Conservation (phyloP, 2,113 vertebrate species). For the Equus quagga region DNA sequence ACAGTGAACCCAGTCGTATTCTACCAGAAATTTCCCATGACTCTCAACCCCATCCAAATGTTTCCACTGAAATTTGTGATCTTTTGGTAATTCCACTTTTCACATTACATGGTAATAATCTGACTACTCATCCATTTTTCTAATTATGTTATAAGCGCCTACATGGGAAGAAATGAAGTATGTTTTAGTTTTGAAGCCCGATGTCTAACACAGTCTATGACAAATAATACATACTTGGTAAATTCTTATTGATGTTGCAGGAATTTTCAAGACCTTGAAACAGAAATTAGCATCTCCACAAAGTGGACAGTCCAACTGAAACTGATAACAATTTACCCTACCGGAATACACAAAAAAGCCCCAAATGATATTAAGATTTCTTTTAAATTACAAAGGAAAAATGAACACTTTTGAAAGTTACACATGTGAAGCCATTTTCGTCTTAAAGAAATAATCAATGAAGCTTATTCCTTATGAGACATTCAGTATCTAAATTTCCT, state of each 20-base stretch:
- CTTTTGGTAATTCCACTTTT: not conserved
- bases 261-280: not conserved
- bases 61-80: not conserved
- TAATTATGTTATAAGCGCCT: not conserved
- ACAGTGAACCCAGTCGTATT: not conserved
- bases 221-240: not conserved
- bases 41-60: no score
- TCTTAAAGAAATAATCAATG: not conserved
- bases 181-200: not conserved
- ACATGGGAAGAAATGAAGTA: not conserved
- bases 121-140: not conserved
- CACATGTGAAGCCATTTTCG: not conserved
- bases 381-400: not conserved
- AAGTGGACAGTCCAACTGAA: not conserved
- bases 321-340: not conserved
- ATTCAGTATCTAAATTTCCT: not conserved
- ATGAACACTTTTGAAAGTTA: not conserved
- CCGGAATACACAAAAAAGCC: not conserved
- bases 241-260: not conserved
- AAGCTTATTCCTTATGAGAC: not conserved
- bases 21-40: not conserved
- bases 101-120: not conserved
- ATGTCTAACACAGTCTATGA: not conserved
- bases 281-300: not conserved
- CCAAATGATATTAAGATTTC: not conserved